Conservation (phyloP, 2,113 vertebrate species). For the Sinocyclocheilus rhinocerous region DNA sequence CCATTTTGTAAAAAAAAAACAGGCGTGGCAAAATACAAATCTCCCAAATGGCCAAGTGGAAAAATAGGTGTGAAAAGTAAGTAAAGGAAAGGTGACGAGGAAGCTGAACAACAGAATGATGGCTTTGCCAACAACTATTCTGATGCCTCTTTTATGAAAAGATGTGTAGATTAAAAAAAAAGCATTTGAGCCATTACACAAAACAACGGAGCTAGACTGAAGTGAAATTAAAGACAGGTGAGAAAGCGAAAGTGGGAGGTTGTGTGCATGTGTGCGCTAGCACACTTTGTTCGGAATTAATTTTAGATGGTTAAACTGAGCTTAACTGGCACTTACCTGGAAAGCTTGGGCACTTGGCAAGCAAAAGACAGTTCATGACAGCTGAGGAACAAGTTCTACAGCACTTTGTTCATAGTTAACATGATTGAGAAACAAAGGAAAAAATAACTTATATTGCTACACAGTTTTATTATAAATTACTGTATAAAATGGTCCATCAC, state of each 20-base stretch:
- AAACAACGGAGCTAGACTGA: background rate
- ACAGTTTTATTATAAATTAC: background rate
- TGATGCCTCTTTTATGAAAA: background rate
- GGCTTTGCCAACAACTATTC: background rate
- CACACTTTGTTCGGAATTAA: background rate
- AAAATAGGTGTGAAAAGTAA: background rate
- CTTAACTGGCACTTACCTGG: background rate
- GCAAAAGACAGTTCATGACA: background rate
- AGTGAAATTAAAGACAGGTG: slow-evolving; percentile 34
- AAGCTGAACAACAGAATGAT: background rate
- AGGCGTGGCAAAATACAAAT: slow-evolving; percentile 2
- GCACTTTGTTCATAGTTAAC: background rate
- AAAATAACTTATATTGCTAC: background rate
- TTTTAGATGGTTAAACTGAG: background rate
- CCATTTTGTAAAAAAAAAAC: background rate
- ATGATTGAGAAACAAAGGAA: background rate
- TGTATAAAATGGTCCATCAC: background rate
- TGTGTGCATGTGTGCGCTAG: background rate
- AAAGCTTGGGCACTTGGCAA: background rate
- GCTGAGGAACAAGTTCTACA: background rate
- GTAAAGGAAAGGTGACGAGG: background rate
- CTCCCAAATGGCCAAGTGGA: background rate
- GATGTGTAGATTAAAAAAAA: background rate
- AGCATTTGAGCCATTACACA: background rate
- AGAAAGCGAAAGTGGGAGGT: background rate